Conservation (phyloP, 2,113 vertebrate species). For the Megaptera novaeangliae region DNA sequence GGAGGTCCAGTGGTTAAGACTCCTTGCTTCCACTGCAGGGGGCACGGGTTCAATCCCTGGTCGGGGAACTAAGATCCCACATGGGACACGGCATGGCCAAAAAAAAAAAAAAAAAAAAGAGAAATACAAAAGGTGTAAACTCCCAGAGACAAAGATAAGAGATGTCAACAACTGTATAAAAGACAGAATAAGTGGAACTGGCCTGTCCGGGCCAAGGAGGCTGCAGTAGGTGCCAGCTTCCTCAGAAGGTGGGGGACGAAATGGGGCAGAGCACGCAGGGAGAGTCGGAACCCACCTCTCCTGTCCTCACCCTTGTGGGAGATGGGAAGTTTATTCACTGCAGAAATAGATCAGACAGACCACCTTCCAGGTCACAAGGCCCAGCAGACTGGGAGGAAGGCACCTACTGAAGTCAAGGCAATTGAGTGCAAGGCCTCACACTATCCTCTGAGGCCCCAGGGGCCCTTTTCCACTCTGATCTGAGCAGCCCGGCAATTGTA, state of each 20-base stretch:
- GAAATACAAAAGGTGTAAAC: background rate
- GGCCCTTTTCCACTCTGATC: background rate
- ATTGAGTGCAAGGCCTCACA: rapidly evolving
- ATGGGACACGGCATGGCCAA: background rate
- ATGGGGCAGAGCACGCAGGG: background rate
- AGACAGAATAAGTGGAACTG: background rate
- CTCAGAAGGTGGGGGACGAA: background rate
- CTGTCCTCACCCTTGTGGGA: background rate
- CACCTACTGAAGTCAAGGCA: background rate
- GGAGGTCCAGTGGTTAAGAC: background rate
- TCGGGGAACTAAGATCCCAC: background rate
- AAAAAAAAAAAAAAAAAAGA: background rate
- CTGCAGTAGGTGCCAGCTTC: rapidly evolving
- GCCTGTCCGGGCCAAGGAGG: background rate
- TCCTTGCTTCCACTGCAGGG: background rate
- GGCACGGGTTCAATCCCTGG: background rate
- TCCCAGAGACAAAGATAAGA: background rate
- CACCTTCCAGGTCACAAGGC: background rate
- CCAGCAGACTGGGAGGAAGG: rapidly evolving
- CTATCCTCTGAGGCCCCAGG: background rate
- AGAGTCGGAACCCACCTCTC: background rate
- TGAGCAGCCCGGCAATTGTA: background rate
- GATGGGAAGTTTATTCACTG: background rate
- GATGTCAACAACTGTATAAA: background rate
- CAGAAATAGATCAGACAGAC: background rate